Base-by-base conservation (phyloP, 2,113 vertebrate species). In the Pterocles orientalis region DNA sequence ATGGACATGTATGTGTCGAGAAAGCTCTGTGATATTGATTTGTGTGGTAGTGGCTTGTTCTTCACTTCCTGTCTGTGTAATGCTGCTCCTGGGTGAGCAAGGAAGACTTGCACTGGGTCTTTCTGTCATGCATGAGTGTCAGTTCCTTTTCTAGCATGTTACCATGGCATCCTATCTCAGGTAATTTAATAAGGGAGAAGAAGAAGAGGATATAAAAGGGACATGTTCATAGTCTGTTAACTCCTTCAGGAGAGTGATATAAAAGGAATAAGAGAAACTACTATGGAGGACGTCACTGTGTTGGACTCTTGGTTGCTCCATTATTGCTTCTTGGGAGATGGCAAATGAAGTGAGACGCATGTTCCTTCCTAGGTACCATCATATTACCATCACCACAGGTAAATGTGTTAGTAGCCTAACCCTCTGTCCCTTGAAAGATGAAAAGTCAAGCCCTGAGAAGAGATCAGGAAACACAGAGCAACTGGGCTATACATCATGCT, bases 1-100 rank as follows among this genome's bases (percentile, higher is more conserved):
- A 19, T 0, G 0, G 29, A 61, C 8, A 20, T 8, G 61, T 33
- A 9, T 19, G 28, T 1, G 0, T 34, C 0, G 1, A 69, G 75
- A 76, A 69, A 92, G 48, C 53, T 72, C 64, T 51, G 64, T 47
- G 62, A 29, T 80, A 51, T n/a, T 18, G 61, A 54, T 82, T 82
- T 72, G 26, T 48, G 51, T 12, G 33, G 66, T 82, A 21, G 47
- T 14, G 0, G 3, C 36, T 75, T 26, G 21, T 54, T 84, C 60
- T 72, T 57, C 36, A 60, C 20, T 53, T 75, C 29, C 34, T 4
- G 12, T 57, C 54, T 19, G 34, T 33, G 56, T 19, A 33, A 64
- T 4, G 24, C 33, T 6, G 14, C 82, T 64, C 43, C 29, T 71
- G 79, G 47, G 31, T 54, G 64, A 72, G 48, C 2, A 24, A 76